Percentiles rank a stretch among this genome's conserved stretches.
phyloP scores from a whole-genome alignment of 2,113 vertebrate genomes.

The Chionodraco myersi region DNA sequence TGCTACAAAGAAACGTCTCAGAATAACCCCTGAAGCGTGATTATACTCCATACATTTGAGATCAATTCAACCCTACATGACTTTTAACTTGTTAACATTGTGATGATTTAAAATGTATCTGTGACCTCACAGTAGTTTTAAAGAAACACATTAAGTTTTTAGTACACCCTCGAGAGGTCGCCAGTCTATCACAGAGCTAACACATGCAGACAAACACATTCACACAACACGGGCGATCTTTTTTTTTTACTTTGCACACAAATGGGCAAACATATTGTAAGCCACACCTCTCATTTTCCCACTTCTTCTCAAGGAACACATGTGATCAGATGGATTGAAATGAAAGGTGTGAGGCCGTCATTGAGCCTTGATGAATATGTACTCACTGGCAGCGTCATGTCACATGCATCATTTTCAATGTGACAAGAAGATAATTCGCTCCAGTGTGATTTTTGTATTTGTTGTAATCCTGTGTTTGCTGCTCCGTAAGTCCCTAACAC shows the following conservation, averaged over 20 bases:
- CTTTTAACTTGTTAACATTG: conserved; percentile 12
- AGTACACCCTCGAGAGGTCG: conserved; percentile 1
- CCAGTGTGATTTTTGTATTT: conserved; percentile 20
- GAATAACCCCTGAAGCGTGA: conserved; percentile 37
- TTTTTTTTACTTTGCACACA: background rate
- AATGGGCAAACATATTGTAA: conserved; percentile 8
- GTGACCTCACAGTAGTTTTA: background rate
- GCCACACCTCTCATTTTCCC: conserved; percentile 16
- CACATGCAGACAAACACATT: conserved; percentile 16
- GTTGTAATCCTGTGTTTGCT: conserved; percentile 31
- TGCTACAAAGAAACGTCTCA: background rate
- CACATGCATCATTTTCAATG: conserved; percentile 18
- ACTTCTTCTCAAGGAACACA: conserved; percentile 20
- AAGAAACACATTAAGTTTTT: background rate
- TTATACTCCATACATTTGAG: conserved; percentile 20
- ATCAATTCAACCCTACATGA: background rate
- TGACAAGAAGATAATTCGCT: conserved; percentile 20
- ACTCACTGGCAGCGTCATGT: background rate
- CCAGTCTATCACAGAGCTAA: background rate
- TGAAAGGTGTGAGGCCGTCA: conserved; percentile 25
- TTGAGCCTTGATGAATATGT: conserved; percentile 23
- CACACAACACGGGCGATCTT: background rate
- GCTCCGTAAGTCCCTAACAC: conserved; percentile 11
- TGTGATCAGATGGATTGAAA: conserved; percentile 29
- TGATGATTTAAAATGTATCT: conserved; percentile 25